A percentile compares a stretch with the other conserved stretches of the same genome.
These are phyloP conservation scores for Rhagonycha lutea DNA, from an alignment of 2,888 invertebrate genomes.

Conservation along the genomic window DNA sequence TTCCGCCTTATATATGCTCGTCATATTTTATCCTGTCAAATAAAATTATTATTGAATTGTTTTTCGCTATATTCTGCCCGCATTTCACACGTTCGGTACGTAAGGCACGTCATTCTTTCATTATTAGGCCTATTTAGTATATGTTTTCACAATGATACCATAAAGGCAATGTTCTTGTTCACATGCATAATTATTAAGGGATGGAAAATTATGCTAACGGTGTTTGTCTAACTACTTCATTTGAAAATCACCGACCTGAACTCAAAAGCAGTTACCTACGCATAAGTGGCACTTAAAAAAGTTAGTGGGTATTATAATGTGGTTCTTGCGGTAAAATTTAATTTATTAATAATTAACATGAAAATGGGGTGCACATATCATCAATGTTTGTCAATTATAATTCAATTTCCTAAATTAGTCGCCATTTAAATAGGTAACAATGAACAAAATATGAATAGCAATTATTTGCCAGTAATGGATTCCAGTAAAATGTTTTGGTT, in stretches of 20 bases:
- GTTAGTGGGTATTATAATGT: not conserved
- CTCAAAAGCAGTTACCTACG: not conserved
- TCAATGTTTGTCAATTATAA: not conserved
- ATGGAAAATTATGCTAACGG: not conserved
- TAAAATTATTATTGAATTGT: conserved; percentile 29
- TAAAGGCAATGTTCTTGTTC: not conserved
- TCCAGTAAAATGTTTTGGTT: not conserved
- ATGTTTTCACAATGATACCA: not conserved
- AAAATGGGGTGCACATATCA: not conserved
- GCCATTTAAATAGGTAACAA: not conserved
- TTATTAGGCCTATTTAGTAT: conserved; percentile 21
- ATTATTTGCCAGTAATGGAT: not conserved
- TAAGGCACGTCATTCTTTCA: conserved; percentile 17
- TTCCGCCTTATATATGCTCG: conserved; percentile 16
- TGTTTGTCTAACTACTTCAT: not conserved
- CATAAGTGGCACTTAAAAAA: not conserved
- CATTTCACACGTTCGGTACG: conserved; percentile 20
- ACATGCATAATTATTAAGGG: not conserved
- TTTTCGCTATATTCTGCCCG: conserved; percentile 21
- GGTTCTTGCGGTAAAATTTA: not conserved
- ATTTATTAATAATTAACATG: not conserved
- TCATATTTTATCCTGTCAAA: conserved; percentile 28
- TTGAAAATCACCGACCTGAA: not conserved
- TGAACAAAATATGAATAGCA: not conserved
- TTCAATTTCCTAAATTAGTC: not conserved